These are phyloP conservation scores for Dascyllus trimaculatus DNA, from an alignment of 2,113 vertebrate species.

Conservation along the genomic window DNA sequence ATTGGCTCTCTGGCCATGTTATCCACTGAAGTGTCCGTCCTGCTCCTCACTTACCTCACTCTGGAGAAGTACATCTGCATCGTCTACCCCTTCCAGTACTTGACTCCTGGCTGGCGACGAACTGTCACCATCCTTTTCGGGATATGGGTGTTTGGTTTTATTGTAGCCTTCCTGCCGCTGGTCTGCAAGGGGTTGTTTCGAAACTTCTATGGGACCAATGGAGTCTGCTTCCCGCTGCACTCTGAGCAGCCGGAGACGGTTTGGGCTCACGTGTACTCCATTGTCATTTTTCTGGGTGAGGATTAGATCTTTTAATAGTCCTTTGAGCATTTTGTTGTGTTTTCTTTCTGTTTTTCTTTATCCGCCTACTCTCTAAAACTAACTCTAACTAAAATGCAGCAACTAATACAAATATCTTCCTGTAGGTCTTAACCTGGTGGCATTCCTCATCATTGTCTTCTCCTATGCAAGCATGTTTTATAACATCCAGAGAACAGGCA, in stretches of 20 bases:
- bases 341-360: too few species aligned
- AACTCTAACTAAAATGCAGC: not conserved
- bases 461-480: slow-evolving; percentile 99
- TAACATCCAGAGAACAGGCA: slow-evolving; percentile 92
- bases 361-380: not conserved
- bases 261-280: slow-evolving; percentile 94
- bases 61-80: slow-evolving; percentile 98
- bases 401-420: slow-evolving; percentile 35
- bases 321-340: not conserved
- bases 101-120: slow-evolving; percentile 91
- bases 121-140: slow-evolving; percentile 90
- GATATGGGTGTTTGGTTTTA: slow-evolving; percentile 94
- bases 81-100: slow-evolving; percentile 95
- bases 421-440: slow-evolving; percentile 94
- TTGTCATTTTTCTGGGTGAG: slow-evolving; percentile 96
- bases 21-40: slow-evolving; percentile 96
- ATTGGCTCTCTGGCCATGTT: slow-evolving; percentile 95
- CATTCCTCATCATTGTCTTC: slow-evolving; percentile 95
- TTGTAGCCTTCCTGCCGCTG: slow-evolving; percentile 92
- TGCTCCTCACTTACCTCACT: slow-evolving; percentile 96
- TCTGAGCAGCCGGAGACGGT: slow-evolving; percentile 93
- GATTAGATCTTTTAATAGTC: not conserved
- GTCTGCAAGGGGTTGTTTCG: slow-evolving; percentile 91
- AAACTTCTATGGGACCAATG: slow-evolving; percentile 97
- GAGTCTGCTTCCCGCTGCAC: slow-evolving; percentile 96